Evolutionary conservation across 2,797 vertebrate species (phyloP), one percentile per base, ranked within the genome.

Genomic region (Rhinogobio ventralis): DNA sequence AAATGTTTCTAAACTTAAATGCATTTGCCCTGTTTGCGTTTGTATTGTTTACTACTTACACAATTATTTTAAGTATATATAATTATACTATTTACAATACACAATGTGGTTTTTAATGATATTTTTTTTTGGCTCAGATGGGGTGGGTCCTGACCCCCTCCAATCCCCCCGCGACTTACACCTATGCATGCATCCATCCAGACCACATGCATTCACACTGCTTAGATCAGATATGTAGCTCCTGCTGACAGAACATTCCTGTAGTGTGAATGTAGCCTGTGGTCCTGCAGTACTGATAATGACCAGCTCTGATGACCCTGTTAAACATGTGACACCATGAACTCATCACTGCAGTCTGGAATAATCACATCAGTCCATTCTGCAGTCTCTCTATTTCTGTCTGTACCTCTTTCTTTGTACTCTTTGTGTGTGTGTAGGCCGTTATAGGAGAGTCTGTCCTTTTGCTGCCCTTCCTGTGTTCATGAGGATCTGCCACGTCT

Each of bases 401-500:
- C 53, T 42, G 2, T 25, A 42, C 23, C 36, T 42, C 30, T 73
- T 30, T 42, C 53, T 57, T n/a, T n/a, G 53, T 77, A 14, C n/a
- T 42, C 74, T 45, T 71, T 64, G 42, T 85, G n/a, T 84, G 30
- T 81, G 20, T 81, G 15, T 79, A 53, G 30, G 60, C 17, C 10
- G 15, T 19, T 76, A 36, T 28, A 25, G 20, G 33, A 30, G 28
- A 66, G 62, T 57, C 20, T 84, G 64, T 81, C 39, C 67, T 74
- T 53, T n/a, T 30, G 13, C 23, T 36, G 66, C 42, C 75, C 51
- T 62, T 69, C 39, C 36, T 7, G 13, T 51, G 15, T 85, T 76
- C 66, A 42, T 36, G 46, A 71, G 79, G 36, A 80, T 80, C 25
- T 76, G 74, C 69, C 45, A 71, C 60, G 6, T 85, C 73, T 66